Evolutionary conservation across 2,113 vertebrate genomes (phyloP).

Genomic region (Arizona elegans): DNA sequence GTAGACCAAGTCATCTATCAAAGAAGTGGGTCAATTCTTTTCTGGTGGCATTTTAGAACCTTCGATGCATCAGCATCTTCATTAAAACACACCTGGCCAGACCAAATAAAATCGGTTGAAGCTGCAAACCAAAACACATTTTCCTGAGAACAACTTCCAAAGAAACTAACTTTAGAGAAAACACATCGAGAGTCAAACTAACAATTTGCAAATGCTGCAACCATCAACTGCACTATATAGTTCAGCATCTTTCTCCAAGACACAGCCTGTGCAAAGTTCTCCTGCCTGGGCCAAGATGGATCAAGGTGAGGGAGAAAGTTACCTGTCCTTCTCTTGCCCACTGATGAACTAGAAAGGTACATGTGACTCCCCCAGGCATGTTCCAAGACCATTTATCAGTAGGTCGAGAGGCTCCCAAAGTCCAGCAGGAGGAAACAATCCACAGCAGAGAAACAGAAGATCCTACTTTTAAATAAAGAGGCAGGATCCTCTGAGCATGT

Average conservation of each 20-base stretch:
- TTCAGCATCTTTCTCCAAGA: background rate
- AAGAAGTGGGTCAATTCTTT: slow-evolving; percentile 57
- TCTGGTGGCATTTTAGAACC: slow-evolving; percentile 45
- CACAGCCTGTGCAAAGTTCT: background rate
- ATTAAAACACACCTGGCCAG: slow-evolving; percentile 46
- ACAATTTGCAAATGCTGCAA: background rate
- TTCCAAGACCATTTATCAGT: background rate
- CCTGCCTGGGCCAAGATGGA: background rate
- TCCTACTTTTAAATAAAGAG: background rate
- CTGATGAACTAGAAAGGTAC: background rate
- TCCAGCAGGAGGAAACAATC: background rate
- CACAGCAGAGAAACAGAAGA: background rate
- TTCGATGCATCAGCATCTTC: slow-evolving; percentile 59
- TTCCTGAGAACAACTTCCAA: background rate
- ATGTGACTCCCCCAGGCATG: background rate
- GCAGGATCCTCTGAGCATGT: no score
- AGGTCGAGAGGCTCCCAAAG: background rate
- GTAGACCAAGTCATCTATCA: slow-evolving; percentile 43
- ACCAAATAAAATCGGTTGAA: slow-evolving; percentile 20
- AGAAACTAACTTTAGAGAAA: background rate
- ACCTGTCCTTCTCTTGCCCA: background rate
- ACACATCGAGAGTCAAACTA: no score
- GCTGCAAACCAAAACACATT: background rate
- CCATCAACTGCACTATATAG: background rate
- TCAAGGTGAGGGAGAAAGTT: background rate